Base-by-base conservation (phyloP, 2,113 vertebrate species). In the Blennius ocellaris region DNA sequence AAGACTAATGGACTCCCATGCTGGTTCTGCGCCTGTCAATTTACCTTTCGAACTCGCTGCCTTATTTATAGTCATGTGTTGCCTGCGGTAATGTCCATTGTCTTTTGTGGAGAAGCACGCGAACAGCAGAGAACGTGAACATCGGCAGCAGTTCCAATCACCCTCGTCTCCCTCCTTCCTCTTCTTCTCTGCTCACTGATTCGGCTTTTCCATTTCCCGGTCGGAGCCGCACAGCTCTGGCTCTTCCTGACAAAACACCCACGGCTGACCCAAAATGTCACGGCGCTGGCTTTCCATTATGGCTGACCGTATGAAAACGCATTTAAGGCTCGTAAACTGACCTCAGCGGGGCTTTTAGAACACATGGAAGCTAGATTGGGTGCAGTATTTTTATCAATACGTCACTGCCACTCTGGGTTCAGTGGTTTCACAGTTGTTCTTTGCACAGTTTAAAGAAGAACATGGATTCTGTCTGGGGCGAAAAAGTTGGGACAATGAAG, bases 1-100 rank as follows among this genome's bases (percentile, higher is more conserved):
- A 91, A 93, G 90, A 78, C 89, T 93, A 94, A 93, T 94, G 92
- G 89, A 93, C 85, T 92, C 69, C 76, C 68, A 53, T 64, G 57
- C 62, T 43, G 58, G 57, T 56, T 90, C 70, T 87, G 56, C 51
- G 38, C 77, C 71, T 59, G 76, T 85, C 90, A 67, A 86, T 86
- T 82, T 83, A 80, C 80, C 60, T 76, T 84, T 55, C 54, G 39
- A 59, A 10, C 60, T 66, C 86, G 64, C 69, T 87, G 72, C 41
- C 85, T 90, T 93, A 94, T 94, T 94, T 93, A 92, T 90, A 88
- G 87, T 58, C 60, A 62, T 77, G 73, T 17, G 60, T 68, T 78
- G 80, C 69, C 66, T 77, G 30, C 51, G 62, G 74, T 86, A 83
- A 90, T 79, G 68, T 62, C 80, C 61, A 79, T 90, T 92, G 89